These are phyloP conservation scores for Columba livia DNA, from an alignment of 2,113 vertebrate species.

Conservation along the genomic window DNA sequence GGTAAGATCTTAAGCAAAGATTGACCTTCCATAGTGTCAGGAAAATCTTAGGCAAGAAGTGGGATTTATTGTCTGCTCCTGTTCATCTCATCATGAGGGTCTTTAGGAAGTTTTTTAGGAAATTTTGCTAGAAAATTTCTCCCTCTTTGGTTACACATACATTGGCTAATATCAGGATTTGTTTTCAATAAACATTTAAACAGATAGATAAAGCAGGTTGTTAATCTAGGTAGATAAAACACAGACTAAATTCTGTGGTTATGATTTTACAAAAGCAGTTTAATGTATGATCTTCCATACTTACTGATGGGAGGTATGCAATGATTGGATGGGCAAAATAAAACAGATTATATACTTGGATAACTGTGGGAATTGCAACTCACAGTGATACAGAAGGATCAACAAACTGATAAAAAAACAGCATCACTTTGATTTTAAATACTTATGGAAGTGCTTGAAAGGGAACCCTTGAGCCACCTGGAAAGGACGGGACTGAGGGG, in stretches of 20 bases:
- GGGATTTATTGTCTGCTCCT: neutral
- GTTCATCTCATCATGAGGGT: neutral
- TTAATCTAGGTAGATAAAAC: neutral
- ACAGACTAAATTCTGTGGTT: neutral
- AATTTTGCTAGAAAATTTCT: neutral
- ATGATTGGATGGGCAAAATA: neutral
- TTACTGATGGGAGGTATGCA: neutral
- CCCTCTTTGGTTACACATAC: neutral
- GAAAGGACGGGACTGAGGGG: neutral
- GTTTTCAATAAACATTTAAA: neutral
- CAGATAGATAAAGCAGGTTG: neutral
- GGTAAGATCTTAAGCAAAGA: neutral
- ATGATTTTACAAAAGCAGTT: neutral
- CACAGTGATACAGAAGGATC: rapidly evolving
- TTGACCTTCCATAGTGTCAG: neutral
- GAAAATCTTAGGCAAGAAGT: neutral
- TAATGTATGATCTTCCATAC: neutral
- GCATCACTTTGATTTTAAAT: neutral
- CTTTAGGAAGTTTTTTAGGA: neutral
- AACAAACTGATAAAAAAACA: neutral
- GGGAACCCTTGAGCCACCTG: neutral
- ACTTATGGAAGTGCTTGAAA: neutral
- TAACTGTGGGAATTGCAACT: neutral
- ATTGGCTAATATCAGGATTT: neutral
- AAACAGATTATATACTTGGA: rapidly evolving